Evolutionary conservation across 2,888 invertebrate species (phyloP), one percentile per base, ranked within the genome.

Genomic region (Monochamus alternatus): DNA sequence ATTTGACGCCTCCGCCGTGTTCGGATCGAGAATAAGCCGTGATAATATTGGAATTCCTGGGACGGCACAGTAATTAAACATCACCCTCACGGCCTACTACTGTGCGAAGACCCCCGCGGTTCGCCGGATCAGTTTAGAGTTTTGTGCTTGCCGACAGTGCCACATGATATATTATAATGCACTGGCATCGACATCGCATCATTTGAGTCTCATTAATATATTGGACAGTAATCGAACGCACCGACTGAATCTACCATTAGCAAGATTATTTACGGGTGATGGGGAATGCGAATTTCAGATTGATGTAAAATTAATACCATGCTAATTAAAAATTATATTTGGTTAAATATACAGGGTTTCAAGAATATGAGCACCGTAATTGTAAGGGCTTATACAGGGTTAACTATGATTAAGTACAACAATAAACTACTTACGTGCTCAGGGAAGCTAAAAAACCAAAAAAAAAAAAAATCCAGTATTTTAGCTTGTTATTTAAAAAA

Each of bases 21-120:
- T 72, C 60, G 4, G 66, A 74, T 73, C 75, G 78, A 78, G 75
- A 63, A 76, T 81, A 82, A 80, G 82, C 81, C 80, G 81, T 83
- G 83, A 85, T 76, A 73, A 74, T 85, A 85, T 85, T 84, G 85
- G 84, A 85, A 85, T 85, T 85, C 84, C 84, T 84, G 81, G 81
- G 81, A 38, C 81, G 78, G 80, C 82, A 83, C 81, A 83, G 82
- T 85, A 85, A 85, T 85, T 85, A 85, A 85, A 86, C 76, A 76
- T 76, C 77, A 76, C 77, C 79, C 77, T 77, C 73, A 62, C 74
- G 75, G 84, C 82, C 84, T 84, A 85, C 85, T 85, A 75, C 77
- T 77, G 77, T 73, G 77, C 75, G 65, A 52, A 84, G 84, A 76
- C 81, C 77, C 82, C 81, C 80, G 80, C 62, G 80, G 83, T 77